Evolutionary conservation across 2,113 vertebrate genomes (phyloP).

Genomic region (Ceyx margarethae): DNA sequence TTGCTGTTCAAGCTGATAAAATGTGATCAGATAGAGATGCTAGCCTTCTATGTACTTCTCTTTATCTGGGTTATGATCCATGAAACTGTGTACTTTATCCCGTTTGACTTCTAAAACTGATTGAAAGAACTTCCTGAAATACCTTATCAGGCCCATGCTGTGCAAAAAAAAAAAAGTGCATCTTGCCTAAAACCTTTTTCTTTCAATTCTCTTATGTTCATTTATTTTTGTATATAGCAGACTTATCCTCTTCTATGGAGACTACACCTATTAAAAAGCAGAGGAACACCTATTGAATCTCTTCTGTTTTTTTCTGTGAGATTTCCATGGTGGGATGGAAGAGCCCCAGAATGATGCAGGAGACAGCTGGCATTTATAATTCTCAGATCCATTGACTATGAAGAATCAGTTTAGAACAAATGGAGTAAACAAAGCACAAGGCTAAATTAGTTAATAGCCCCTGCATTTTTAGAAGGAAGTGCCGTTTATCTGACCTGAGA

Average conservation of each 20-base stretch:
- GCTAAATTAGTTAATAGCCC: not conserved
- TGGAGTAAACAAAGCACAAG: not conserved
- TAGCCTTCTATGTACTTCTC: not conserved
- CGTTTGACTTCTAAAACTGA: not conserved
- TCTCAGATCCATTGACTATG: not conserved
- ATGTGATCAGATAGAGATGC: not conserved
- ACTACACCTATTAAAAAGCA: not conserved
- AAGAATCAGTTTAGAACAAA: not conserved
- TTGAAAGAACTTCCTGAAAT: conserved; percentile 16
- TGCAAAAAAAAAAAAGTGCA: not conserved
- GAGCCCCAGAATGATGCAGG: not conserved
- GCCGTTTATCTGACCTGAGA: not conserved
- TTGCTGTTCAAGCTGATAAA: conserved; percentile 21
- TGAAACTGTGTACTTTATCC: not conserved
- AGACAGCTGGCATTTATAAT: not conserved
- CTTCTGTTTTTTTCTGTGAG: not conserved
- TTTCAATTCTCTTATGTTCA: not conserved
- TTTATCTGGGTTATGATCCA: conserved; percentile 9
- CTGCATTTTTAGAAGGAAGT: not conserved
- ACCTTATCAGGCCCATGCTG: not conserved
- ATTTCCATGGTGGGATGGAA: not conserved
- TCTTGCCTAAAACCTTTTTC: not conserved
- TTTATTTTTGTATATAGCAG: not conserved
- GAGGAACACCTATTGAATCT: rapidly evolving
- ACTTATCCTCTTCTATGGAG: not conserved